phyloP scores from a whole-genome alignment of 2,797 vertebrate genomes.

The Enteromius treurensis region DNA sequence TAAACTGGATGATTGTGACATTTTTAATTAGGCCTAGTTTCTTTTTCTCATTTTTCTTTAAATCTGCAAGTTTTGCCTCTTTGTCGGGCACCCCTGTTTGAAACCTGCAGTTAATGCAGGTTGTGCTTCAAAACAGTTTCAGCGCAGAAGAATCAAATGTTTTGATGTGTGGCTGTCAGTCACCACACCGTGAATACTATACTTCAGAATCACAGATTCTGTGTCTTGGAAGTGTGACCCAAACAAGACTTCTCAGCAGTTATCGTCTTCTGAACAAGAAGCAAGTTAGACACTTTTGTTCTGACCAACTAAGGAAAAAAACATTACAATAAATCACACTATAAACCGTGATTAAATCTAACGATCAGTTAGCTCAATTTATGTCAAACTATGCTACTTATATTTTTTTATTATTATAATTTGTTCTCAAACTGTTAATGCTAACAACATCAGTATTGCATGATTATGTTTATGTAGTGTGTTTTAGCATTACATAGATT shows the following conservation, averaged over 20 bases:
- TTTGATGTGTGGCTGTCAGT: neutral
- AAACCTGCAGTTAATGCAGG: no score
- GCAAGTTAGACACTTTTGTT: neutral
- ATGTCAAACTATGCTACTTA: no score
- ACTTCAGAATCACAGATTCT: no score
- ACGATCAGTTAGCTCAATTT: neutral
- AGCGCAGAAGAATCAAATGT: neutral
- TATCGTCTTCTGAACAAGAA: neutral
- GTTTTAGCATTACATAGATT: no score
- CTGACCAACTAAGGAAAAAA: neutral
- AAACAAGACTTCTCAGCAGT: neutral
- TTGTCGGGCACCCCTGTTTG: no score
- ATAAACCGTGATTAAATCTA: neutral
- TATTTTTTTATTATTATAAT: no score
- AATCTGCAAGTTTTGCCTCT: no score
- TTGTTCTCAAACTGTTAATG: no score
- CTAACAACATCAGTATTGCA: neutral
- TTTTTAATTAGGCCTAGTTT: neutral
- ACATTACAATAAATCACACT: neutral
- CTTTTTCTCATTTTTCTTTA: neutral
- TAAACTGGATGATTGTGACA: neutral
- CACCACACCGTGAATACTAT: no score
- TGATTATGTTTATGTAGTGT: no score
- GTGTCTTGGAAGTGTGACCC: neutral
- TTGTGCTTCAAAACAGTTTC: no score